Percentiles rank a stretch among this genome's conserved stretches.
These are phyloP conservation scores for Anthopleura xanthogrammica DNA, from an alignment of 92 coral and sea anemone species.

Conservation along the genomic window DNA sequence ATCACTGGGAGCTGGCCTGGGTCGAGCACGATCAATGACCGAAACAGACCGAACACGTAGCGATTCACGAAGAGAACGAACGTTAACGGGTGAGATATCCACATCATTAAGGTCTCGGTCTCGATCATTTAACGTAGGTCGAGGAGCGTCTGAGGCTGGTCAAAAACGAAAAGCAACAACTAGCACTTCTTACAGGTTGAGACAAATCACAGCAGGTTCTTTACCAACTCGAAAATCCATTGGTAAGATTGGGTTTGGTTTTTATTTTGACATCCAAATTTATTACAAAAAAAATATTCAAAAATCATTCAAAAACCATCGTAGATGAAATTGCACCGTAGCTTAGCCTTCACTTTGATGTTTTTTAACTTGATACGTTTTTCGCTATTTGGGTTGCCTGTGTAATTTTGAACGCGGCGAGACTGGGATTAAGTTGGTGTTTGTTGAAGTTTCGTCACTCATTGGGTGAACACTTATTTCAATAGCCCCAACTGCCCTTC, in stretches of 20 bases:
- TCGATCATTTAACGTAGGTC: slow-evolving; percentile 42
- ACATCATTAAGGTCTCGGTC: slow-evolving; percentile 44
- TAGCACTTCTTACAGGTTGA: background rate
- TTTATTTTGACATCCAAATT: slow-evolving; percentile 1
- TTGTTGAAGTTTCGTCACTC: too few species aligned
- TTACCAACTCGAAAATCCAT: background rate
- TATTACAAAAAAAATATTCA: background rate
- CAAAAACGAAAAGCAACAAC: slow-evolving; percentile 18
- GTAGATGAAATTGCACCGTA: background rate
- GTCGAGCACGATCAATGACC: slow-evolving; percentile 61
- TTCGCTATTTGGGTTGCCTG: too few species aligned
- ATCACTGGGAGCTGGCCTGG: slow-evolving; percentile 31
- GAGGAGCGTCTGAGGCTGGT: slow-evolving; percentile 15
- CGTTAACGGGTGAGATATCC: slow-evolving; percentile 40
- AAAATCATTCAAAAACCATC: background rate
- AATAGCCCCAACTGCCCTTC: too few species aligned
- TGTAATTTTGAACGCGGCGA: too few species aligned
- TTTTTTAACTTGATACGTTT: too few species aligned
- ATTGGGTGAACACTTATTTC: too few species aligned
- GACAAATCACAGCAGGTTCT: background rate
- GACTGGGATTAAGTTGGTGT: too few species aligned
- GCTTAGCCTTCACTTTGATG: background rate
- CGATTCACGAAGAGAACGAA: slow-evolving; percentile 46
- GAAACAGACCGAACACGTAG: slow-evolving; percentile 49
- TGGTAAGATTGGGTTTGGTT: slow-evolving; percentile 1